Percentiles rank a stretch among this genome's conserved stretches.
Evolutionary conservation across 2,113 vertebrate species (phyloP).

Genomic region (Protobothrops mucrosquamatus): DNA sequence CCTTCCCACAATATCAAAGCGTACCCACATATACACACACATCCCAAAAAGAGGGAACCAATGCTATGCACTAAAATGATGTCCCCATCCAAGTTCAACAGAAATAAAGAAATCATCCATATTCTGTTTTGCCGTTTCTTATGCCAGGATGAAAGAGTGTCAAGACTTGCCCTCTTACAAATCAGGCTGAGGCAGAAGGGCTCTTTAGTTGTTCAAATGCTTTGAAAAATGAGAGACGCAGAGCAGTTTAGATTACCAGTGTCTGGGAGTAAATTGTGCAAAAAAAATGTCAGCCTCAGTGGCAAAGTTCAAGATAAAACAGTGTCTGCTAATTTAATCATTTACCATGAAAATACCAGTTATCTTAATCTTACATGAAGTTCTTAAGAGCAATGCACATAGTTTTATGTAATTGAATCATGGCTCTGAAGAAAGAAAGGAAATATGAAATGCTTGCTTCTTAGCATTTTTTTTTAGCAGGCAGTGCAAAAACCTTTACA

Average conservation of each 20-base stretch:
- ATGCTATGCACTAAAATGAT: not conserved
- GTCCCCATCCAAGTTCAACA: not conserved
- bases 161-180: constrained; percentile 45
- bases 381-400: constrained; percentile 49
- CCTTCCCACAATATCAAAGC: not conserved
- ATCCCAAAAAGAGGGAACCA: not conserved
- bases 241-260: constrained; percentile 57
- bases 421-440: constrained; percentile 49
- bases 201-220: constrained; percentile 49
- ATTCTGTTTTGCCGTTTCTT: constrained; percentile 34
- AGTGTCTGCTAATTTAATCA: constrained; percentile 71
- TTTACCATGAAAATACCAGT: constrained; percentile 66
- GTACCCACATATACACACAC: not conserved
- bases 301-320: constrained; percentile 69
- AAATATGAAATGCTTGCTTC: constrained; percentile 28
- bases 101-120: not conserved
- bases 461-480: constrained; percentile 52
- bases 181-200: constrained; percentile 47
- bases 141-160: constrained; percentile 28
- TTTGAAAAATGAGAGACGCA: constrained; percentile 61
- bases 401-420: constrained; percentile 67
- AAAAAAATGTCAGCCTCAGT: constrained; percentile 60
- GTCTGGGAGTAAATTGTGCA: constrained; percentile 45
- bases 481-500: constrained; percentile 48
- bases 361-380: constrained; percentile 64